Base-by-base conservation (phyloP, 2,888 invertebrate genomes). In the Venustoraphidia nigricollis region DNA sequence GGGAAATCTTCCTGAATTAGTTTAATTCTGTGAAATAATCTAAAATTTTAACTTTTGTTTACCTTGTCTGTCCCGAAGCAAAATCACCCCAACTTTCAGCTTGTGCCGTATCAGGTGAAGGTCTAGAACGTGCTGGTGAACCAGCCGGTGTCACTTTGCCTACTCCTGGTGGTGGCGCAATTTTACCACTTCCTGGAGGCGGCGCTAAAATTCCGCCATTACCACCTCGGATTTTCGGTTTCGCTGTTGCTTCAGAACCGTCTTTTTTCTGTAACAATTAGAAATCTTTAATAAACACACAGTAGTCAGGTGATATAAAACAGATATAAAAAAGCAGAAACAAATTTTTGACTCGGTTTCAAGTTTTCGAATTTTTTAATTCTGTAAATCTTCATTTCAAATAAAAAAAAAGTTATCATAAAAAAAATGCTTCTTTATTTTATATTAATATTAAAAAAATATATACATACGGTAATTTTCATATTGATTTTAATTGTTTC, bases 401-500 rank as follows among this genome's bases (percentile, higher is more conserved):
- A n/a, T 41, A 8, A 1, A 9, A 13, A 13, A 10, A 13, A 8
- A 41, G 8, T 11, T 5, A 38, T 34, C 37, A 36, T 34, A 11
- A 17, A 9, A 40, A 44, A 17, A 37, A 36, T 17, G 35, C 34
- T 46, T 40, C 34, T 34, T 8, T 11, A 35, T 36, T 45, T 46
- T 9, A 43, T 49, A 14, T 36, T 11, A 8, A 27, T n/a, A 39
- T 35, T 67, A 66, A 36, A 41, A 46, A 14, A 4, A 44, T 41
- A 43, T 11, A 36, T 46, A 60, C 71, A 66, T 72, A 91, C 91
- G 54, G 91, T 89, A 55, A 93, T 92, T 70, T 92, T 90, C 87
- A 98, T 92, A 64, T 96, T 98, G 52, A 98, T 95, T 72, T 94
- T 97, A 55, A 99, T 98, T 1, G 97, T 99, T 73, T 99, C 94